Evolutionary conservation across 2,888 invertebrate genomes (phyloP).

Genomic region (Pseudococcus jackbeardsleyi): DNA sequence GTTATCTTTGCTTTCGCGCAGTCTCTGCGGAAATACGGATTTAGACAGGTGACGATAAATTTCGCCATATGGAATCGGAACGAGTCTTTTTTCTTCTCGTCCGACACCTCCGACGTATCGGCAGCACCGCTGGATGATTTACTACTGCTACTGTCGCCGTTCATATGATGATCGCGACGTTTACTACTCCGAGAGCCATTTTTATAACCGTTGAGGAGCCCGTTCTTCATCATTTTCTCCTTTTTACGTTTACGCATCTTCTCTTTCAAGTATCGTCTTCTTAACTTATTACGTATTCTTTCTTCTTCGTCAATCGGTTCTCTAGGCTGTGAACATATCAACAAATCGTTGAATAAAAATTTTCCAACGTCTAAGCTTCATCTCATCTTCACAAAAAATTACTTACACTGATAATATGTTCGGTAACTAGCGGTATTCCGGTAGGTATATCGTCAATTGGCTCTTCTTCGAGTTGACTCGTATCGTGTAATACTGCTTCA

Average conservation of each 20-base stretch:
- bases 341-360: neutral
- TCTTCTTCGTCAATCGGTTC: constrained; percentile 37
- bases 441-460: neutral
- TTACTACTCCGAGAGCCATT: constrained; percentile 68
- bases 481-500: constrained; percentile 6
- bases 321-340: neutral
- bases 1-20: constrained; percentile 81
- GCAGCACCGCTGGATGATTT: constrained; percentile 71
- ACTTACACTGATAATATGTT: constrained; percentile 78
- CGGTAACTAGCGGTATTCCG: constrained; percentile 72
- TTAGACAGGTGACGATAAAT: constrained; percentile 87
- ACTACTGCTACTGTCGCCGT: constrained; percentile 69
- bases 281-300: constrained; percentile 43
- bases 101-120: constrained; percentile 73
- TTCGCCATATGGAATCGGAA: constrained; percentile 80
- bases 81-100: constrained; percentile 84
- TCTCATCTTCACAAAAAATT: constrained; percentile 53
- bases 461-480: neutral
- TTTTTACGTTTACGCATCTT: constrained; percentile 62
- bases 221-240: constrained; percentile 18
- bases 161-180: constrained; percentile 67
- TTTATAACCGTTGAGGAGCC: neutral
- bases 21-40: constrained; percentile 76
- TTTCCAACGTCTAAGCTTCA: neutral
- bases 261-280: constrained; percentile 68